Percentiles rank a stretch among this genome's conserved stretches.
Conservation (phyloP, 2,797 vertebrate genomes). For the Pteronotus mesoamericanus region DNA sequence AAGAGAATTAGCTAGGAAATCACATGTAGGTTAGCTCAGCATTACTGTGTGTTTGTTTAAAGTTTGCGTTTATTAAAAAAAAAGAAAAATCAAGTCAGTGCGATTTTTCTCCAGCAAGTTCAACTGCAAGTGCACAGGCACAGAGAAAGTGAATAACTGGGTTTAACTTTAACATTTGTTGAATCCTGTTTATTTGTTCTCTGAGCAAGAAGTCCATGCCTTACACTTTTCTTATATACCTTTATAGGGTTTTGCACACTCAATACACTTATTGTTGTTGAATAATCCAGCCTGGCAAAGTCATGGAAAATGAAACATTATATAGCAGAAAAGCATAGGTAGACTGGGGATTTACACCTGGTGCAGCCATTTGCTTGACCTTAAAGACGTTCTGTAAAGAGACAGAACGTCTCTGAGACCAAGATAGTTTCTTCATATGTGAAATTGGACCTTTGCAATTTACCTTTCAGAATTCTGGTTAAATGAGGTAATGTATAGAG, state of each 20-base stretch:
- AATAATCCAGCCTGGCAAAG: neutral
- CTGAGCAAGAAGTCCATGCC: neutral
- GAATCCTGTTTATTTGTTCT: conserved; percentile 3
- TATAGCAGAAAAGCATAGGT: neutral
- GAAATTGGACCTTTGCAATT: neutral
- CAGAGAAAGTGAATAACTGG: neutral
- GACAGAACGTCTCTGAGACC: neutral
- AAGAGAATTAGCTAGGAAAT: neutral
- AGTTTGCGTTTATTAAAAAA: neutral
- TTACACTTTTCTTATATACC: neutral
- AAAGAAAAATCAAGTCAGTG: neutral
- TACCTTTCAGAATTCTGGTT: neutral
- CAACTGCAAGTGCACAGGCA: neutral
- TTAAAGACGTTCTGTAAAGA: neutral
- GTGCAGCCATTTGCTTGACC: neutral
- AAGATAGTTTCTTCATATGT: conserved; percentile 27
- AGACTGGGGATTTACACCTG: neutral
- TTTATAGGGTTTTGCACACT: neutral
- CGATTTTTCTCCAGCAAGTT: neutral
- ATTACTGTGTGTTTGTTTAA: neutral
- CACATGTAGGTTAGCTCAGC: neutral
- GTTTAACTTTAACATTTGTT: conserved; percentile 5
- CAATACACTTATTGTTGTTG: neutral
- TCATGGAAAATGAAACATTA: neutral
- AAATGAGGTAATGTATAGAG: neutral